Evolutionary conservation across 2,888 invertebrate genomes (phyloP), one percentile per base, ranked within the genome.

Genomic region (Bugulina stolonifera): DNA sequence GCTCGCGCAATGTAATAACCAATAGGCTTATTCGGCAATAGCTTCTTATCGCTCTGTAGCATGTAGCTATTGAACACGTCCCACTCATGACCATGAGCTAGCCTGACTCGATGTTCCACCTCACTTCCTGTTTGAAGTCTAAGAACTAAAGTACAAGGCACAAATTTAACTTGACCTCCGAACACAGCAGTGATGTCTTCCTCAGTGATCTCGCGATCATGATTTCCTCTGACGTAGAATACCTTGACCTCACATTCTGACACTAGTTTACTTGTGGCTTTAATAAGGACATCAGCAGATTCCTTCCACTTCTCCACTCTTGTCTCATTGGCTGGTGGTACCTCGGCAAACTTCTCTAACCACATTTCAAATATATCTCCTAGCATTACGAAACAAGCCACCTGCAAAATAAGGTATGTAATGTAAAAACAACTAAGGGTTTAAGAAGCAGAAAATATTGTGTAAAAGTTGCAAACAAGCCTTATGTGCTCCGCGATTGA

Each of bases 281-380:
- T 29, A 32, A 34, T 18, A 29, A 64, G 64, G 2, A 64, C 64
- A 32, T 5, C 2, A 18, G 64, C 64, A n/a, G 64, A 22, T 34
- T 64, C 64, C n/a, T 25, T 64, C 64, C 64, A 64, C 32, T 25
- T 32, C 32, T 64, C 32, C 18, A 64, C 32, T 64, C 64, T 64
- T 5, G 22, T 32, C 27, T 2, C 14, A 64, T 64, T 64, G n/a
- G 2, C 27, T 18, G 64, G 64, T 64, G 64, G 64, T 10, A 64
- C 64, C 5, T 64, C 64, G n/a, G 64, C 64, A 64, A 64, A 64
- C n/a, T 64, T 64, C 5, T 64, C 64, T n/a, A 64, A n/a, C 64
- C 64, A 64, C 64, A 64, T 64, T 32, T 64, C 64, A 64, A 64
- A 64, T 27, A 64, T 27, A 32, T 64, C 64, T 64, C 64, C 64